Evolutionary conservation across 2,888 invertebrate genomes (phyloP), one percentile per base, ranked within the genome.

Genomic region (Rotaria socialis): DNA sequence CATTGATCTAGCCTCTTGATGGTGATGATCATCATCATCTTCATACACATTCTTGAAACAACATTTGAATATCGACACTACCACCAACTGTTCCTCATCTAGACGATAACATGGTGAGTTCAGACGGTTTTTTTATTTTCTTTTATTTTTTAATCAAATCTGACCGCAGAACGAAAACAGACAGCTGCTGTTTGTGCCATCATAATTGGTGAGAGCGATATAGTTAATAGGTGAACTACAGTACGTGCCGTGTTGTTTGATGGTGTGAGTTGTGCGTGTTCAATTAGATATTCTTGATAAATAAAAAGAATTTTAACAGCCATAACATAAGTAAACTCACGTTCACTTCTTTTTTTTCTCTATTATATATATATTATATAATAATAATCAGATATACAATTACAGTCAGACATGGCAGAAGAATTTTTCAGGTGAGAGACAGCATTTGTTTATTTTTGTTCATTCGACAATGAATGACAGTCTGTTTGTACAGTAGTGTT

Each of bases 161-260:
- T 60, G 58, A 60, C 58, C 58, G 58, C 58, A 60, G 58, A 60
- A 60, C 58, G 58, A 60, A 60, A 60, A 60, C 58, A 60, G 58
- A 60, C 58, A 60, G 58, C 58, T 60, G 58, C 27, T 60, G 58
- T 60, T 60, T 11, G n/a, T 60, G 14, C 58, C n/a, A 27, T 4
- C 58, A 60, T 60, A 60, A 60, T 60, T 60, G 58, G 58, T 5
- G 58, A 60, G 14, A 60, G 27, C 58, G n/a, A 27, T 60, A 14
- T 60, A 60, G n/a, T 60, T 60, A 60, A 60, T 60, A 60, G 58
- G 58, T 60, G 58, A 60, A 60, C 58, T n/a, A 60, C 58, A 60
- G 58, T 60, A 27, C 58, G 27, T 60, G 27, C 58, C n/a, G 2
- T 60, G 58, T 60, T 60, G 58, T 60, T 60, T 60, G 58, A 60